A percentile compares a stretch with the other conserved stretches of the same genome.
These are phyloP conservation scores for Aphidoletes aphidimyza DNA, from an alignment of 2,888 invertebrate species.

Conservation along the genomic window DNA sequence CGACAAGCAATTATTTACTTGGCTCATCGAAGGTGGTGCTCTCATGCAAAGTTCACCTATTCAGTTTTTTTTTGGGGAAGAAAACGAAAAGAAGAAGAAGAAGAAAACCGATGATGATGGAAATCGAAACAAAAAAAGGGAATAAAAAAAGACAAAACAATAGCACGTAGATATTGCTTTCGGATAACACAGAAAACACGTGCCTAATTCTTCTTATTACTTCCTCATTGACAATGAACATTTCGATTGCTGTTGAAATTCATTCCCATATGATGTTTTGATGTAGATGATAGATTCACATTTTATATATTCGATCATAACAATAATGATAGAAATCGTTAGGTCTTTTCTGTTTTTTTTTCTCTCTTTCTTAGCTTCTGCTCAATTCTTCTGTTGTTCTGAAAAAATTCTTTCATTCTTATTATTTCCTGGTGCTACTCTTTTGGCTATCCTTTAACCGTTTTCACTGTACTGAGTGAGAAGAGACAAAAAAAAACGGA, in stretches of 20 bases:
- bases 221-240: slow-evolving; percentile 35
- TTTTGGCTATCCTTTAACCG: not conserved
- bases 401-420: not conserved
- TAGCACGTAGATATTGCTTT: slow-evolving; percentile 29
- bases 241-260: not conserved
- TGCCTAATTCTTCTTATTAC: slow-evolving; percentile 8
- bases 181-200: slow-evolving; percentile 33
- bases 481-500: not conserved
- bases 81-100: not conserved
- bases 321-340: slow-evolving; percentile 17
- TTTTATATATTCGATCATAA: not conserved
- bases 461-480: not conserved
- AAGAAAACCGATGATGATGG: not conserved
- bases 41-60: slow-evolving; percentile 1
- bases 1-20: slow-evolving; percentile 3
- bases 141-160: not conserved
- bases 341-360: not conserved
- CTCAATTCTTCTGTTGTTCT: no score
- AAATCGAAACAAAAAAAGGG: not conserved
- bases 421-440: not conserved
- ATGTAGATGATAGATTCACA: slow-evolving; percentile 48
- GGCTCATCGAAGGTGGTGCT: not conserved
- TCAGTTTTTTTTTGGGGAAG: no score
- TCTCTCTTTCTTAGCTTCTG: not conserved
- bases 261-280: slow-evolving; percentile 2